Percentiles rank a stretch among this genome's conserved stretches.
These are phyloP conservation scores for Hylaeus volcanicus DNA, from an alignment of 1,140 invertebrate species.

Conservation along the genomic window DNA sequence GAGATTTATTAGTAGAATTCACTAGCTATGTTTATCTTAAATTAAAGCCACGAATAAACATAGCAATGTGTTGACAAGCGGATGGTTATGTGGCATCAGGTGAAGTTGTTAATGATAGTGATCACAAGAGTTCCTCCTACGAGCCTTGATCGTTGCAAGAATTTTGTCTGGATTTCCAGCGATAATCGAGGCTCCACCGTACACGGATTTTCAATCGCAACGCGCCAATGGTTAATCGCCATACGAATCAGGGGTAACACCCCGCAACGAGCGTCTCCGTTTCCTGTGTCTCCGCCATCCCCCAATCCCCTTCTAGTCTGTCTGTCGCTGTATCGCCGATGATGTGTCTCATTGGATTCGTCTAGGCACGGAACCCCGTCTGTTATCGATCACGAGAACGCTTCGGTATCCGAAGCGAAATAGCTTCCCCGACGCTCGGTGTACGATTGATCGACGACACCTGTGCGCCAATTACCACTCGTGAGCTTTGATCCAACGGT, in stretches of 20 bases:
- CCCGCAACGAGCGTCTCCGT: slow-evolving; percentile 22
- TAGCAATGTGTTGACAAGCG: too few relatives aligned
- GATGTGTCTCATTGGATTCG: slow-evolving; percentile 47
- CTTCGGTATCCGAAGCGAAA: slow-evolving; percentile 69
- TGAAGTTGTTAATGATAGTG: too few relatives aligned
- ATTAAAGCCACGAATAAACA: too few relatives aligned
- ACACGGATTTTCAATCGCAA: neutral
- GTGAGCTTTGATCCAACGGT: slow-evolving; percentile 70
- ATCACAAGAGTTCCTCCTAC: too few relatives aligned
- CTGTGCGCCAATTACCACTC: slow-evolving; percentile 69
- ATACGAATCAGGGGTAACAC: slow-evolving; percentile 27
- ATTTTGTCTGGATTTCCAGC: too few relatives aligned
- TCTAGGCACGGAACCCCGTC: slow-evolving; percentile 49
- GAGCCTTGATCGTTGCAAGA: too few relatives aligned
- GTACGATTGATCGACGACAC: slow-evolving; percentile 72
- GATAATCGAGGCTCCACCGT: neutral
- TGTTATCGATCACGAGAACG: slow-evolving; percentile 70
- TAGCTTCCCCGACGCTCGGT: slow-evolving; percentile 64
- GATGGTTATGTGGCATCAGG: too few relatives aligned
- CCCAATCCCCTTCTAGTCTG: slow-evolving; percentile 10
- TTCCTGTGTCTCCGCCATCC: slow-evolving; percentile 40
- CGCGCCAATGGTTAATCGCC: slow-evolving; percentile 20
- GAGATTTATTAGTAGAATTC: too few relatives aligned
- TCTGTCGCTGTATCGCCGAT: slow-evolving; percentile 29
- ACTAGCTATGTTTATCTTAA: too few relatives aligned